Evolutionary conservation across 2,113 vertebrate species (phyloP), one percentile per base, ranked within the genome.

Genomic region (Gobius niger): DNA sequence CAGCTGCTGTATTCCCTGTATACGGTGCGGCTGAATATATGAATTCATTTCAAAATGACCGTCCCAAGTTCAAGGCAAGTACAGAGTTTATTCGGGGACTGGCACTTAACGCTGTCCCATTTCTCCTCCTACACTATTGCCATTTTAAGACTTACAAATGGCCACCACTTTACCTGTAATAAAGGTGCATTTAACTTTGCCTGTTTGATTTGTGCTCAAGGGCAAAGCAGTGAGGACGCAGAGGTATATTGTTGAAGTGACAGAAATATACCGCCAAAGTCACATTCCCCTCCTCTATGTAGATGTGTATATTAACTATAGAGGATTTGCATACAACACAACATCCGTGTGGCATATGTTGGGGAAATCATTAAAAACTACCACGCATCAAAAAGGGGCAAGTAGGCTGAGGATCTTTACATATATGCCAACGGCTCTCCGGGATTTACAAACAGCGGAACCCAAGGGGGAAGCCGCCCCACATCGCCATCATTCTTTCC

Each of bases 401-500:
- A 10, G 24, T 12, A 44, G 5, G 7, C 61, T 63, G 54, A 49
- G 70, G 16, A 12, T 63, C 50, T 60, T 12, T 52, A 59, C 62
- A 54, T 63, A 57, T n/a, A 6, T n/a, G 7, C 44, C 6, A 10
- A 14, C 53, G 42, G 49, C 62, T 60, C 64, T 44, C 42, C 34
- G 41, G 59, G 70, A 75, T 76, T 81, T 74, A 59, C 65, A 71
- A 67, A 76, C 65, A 81, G 66, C 65, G 24, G 83, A 78, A 70
- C 66, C 68, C 52, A 67, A 44, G 16, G 70, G 57, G 70, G 60
- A 44, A 47, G 41, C 71, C 41, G 68, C 66, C 73, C 60, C 70
- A 72, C 75, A 56, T 72, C 57, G 9, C 73, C 76, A 73, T 79
- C 76, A 53, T 75, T 76, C 78, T 73, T 61, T 67, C 70, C 80